Evolutionary conservation across 2,888 invertebrate species (phyloP).

Genomic region (Cryptus armator): DNA sequence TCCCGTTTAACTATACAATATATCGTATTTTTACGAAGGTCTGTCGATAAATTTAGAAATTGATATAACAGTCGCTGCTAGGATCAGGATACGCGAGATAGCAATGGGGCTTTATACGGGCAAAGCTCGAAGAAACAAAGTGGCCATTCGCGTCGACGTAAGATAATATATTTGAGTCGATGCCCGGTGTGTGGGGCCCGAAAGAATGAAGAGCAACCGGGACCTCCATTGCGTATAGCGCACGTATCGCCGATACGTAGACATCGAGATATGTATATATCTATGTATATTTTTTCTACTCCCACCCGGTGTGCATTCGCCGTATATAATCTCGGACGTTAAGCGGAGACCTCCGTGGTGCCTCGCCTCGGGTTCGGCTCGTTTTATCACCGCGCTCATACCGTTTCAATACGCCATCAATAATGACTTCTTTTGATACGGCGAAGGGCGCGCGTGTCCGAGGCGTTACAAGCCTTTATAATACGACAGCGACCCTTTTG

Average conservation of each 20-base stretch:
- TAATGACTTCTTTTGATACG: conserved; percentile 81
- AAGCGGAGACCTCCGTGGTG: conserved; percentile 84
- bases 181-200: conserved; percentile 74
- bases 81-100: conserved; percentile 48
- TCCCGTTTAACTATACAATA: background rate
- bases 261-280: conserved; percentile 12
- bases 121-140: conserved; percentile 74
- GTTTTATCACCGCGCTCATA: conserved; percentile 84
- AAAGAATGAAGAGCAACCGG: conserved; percentile 76
- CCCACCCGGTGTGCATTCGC: conserved; percentile 66
- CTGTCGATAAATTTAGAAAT: conserved; percentile 56
- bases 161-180: conserved; percentile 78
- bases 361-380: conserved; percentile 79
- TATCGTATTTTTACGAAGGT: background rate
- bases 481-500: conserved; percentile 69
- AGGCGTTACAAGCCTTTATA: conserved; percentile 73
- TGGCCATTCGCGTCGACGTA: conserved; percentile 76
- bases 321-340: conserved; percentile 78
- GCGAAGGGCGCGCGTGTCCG: conserved; percentile 72
- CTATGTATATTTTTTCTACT: conserved; percentile 50
- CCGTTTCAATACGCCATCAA: conserved; percentile 85
- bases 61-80: conserved; percentile 54
- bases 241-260: conserved; percentile 21
- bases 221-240: conserved; percentile 31
- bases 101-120: conserved; percentile 18